These are phyloP conservation scores for Apistogramma diplotaenia DNA, from an alignment of 2,113 vertebrate species.

Conservation along the genomic window DNA sequence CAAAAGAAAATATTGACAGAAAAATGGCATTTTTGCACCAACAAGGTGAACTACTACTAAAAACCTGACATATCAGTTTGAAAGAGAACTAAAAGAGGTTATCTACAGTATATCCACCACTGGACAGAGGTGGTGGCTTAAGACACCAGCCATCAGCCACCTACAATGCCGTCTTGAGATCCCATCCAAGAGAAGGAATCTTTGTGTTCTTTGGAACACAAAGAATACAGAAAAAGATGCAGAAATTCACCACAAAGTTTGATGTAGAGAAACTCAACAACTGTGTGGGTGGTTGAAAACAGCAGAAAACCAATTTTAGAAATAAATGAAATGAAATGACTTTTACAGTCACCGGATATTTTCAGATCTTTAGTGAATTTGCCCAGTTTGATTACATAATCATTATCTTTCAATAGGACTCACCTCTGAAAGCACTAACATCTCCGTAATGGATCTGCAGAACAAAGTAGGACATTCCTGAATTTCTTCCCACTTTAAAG, in stretches of 20 bases:
- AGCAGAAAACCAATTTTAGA: neutral
- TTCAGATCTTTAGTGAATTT: neutral
- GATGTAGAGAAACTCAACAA: neutral
- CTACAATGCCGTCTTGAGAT: neutral
- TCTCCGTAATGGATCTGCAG: constrained; percentile 98
- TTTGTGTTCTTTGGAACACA: too few species aligned
- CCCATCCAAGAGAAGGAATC: neutral
- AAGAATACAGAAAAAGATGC: too few species aligned
- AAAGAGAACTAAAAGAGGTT: too few species aligned
- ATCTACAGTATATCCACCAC: too few species aligned
- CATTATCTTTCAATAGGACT: constrained; percentile 18
- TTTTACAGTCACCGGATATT: neutral
- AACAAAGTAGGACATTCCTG: constrained; percentile 88
- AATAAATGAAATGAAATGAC: neutral
- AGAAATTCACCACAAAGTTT: neutral
- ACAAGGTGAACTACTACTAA: too few species aligned
- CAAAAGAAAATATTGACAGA: too few species aligned
- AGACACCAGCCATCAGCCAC: too few species aligned
- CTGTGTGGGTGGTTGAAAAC: neutral
- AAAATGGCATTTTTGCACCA: too few species aligned
- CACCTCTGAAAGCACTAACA: constrained; percentile 87
- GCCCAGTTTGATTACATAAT: neutral
- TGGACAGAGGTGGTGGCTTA: too few species aligned
- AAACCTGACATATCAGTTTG: too few species aligned
- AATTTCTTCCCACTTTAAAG: constrained; percentile 90